Conservation (phyloP, 2,888 invertebrate species). For the Trachelus stipa region DNA sequence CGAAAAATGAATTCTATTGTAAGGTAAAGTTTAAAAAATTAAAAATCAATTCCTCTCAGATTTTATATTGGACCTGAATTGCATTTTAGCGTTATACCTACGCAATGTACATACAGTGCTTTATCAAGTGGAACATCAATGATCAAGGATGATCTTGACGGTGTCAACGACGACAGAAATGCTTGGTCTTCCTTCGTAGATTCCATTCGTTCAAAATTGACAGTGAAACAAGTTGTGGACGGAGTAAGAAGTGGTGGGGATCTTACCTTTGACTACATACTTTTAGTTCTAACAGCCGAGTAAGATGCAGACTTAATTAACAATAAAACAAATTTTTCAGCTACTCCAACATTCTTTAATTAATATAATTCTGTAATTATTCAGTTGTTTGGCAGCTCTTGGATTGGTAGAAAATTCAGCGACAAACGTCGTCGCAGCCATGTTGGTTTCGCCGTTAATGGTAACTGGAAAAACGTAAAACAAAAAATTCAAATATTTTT, state of each 20-base stretch:
- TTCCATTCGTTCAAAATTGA: constrained; percentile 82
- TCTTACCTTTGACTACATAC: constrained; percentile 84
- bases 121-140: constrained; percentile 34
- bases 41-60: neutral
- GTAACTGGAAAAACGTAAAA: constrained; percentile 37
- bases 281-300: constrained; percentile 85
- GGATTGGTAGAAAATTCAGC: constrained; percentile 87
- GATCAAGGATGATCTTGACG: constrained; percentile 20
- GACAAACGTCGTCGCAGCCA: constrained; percentile 82
- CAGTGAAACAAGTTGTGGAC: constrained; percentile 87
- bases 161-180: constrained; percentile 69
- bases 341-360: neutral
- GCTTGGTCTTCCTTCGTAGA: constrained; percentile 80
- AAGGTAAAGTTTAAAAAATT: constrained; percentile 68
- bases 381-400: constrained; percentile 83
- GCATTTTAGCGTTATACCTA: constrained; percentile 56
- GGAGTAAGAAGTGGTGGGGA: constrained; percentile 82
- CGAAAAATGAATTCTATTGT: constrained; percentile 77
- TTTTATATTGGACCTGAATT: neutral
- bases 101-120: constrained; percentile 59
- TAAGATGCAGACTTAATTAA: constrained; percentile 69
- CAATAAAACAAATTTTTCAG: neutral
- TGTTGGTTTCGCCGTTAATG: constrained; percentile 83
- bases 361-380: constrained; percentile 30
- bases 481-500: neutral